Evolutionary conservation across 1,140 invertebrate genomes (phyloP).

Genomic region (Pissodes strobi): DNA sequence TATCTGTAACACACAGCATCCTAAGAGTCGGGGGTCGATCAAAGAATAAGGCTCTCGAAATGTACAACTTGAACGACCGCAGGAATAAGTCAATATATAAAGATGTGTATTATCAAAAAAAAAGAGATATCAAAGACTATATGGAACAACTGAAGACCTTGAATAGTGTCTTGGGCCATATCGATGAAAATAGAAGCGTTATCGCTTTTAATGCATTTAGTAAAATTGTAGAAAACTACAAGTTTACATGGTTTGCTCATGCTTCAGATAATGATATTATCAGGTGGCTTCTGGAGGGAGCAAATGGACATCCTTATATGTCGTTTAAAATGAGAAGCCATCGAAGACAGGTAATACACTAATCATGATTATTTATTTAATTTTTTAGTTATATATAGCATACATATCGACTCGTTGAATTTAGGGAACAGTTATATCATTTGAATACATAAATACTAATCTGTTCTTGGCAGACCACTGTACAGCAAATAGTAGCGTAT

Average conservation of each 20-base stretch:
- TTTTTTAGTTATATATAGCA: too few relatives aligned
- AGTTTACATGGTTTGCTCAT: slow-evolving; percentile 39
- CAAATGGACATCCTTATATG: too few relatives aligned
- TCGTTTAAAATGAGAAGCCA: too few relatives aligned
- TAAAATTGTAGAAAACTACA: slow-evolving; percentile 30
- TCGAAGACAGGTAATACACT: too few relatives aligned
- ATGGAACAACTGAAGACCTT: slow-evolving; percentile 31
- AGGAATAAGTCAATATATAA: too few relatives aligned
- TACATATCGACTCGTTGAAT: too few relatives aligned
- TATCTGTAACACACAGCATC: slow-evolving; percentile 61
- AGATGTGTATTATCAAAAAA: too few relatives aligned
- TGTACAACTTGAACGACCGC: slow-evolving; percentile 56
- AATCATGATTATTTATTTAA: too few relatives aligned
- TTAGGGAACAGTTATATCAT: too few relatives aligned
- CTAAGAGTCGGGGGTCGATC: slow-evolving; percentile 76
- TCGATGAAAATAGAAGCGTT: slow-evolving; percentile 26
- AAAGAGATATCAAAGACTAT: neutral
- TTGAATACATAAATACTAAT: too few relatives aligned
- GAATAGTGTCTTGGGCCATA: slow-evolving; percentile 17
- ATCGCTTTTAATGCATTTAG: slow-evolving; percentile 34
- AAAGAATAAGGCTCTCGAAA: slow-evolving; percentile 61
- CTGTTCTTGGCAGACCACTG: too few relatives aligned
- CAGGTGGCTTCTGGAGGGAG: slow-evolving; percentile 40
- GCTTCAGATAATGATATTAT: slow-evolving; percentile 33
- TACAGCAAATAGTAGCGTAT: too few relatives aligned